A percentile compares a stretch with the other conserved stretches of the same genome.
Evolutionary conservation across 2,888 invertebrate species (phyloP).

Genomic region (Morpho achilles): DNA sequence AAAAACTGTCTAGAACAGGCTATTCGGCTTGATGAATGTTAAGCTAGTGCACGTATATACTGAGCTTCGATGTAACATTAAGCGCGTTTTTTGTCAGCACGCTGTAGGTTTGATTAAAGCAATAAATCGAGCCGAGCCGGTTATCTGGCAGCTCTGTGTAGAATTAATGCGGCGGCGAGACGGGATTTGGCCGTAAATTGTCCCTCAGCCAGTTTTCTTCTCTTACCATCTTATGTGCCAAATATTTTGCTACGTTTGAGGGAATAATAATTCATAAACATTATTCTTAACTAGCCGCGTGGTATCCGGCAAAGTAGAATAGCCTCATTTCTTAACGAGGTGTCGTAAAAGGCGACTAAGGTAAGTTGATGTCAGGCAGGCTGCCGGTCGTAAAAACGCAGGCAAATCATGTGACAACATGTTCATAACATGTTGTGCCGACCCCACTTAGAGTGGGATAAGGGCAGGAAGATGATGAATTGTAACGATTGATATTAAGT

Average conservation of each 20-base stretch:
- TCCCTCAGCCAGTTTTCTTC: slow-evolving; percentile 43
- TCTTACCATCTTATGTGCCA: slow-evolving; percentile 33
- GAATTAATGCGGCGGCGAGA: slow-evolving; percentile 61
- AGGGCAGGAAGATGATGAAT: too few relatives aligned
- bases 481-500: too few relatives aligned
- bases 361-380: too few relatives aligned
- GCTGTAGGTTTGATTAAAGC: slow-evolving; percentile 68
- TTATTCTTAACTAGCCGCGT: too few relatives aligned
- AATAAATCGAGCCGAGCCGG: slow-evolving; percentile 59
- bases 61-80: slow-evolving; percentile 45
- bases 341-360: too few relatives aligned
- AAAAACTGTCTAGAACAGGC: slow-evolving; percentile 9
- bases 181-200: slow-evolving; percentile 63
- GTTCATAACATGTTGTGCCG: too few relatives aligned
- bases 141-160: slow-evolving; percentile 54
- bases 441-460: too few relatives aligned
- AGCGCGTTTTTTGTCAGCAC: slow-evolving; percentile 63
- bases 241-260: slow-evolving; percentile 19
- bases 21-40: slow-evolving; percentile 27
- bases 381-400: too few relatives aligned
- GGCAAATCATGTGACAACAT: too few relatives aligned
- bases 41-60: slow-evolving; percentile 23
- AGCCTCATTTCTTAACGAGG: too few relatives aligned
- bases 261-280: not conserved
- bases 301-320: too few relatives aligned